Base-by-base conservation (phyloP, 2,113 vertebrate genomes). In the Lipotes vexillifer region DNA sequence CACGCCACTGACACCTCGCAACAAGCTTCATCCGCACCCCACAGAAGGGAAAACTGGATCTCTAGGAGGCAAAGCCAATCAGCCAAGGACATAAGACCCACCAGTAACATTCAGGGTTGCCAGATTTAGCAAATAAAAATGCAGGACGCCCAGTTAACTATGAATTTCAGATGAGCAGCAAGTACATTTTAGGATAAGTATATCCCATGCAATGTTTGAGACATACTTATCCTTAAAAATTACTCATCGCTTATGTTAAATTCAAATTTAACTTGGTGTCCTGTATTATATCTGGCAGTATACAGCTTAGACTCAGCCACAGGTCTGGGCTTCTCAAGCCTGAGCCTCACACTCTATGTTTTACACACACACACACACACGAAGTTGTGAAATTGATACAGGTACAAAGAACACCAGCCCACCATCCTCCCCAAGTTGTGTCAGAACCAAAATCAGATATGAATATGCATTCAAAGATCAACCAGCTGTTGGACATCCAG, bases 1-100 rank as follows among this genome's bases (percentile, higher is more conserved):
- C 0, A 2, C 1, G 5, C 3, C 12, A 57, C 1, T 5, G 31
- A 57, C 0, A 0, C 36, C 59, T 23, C 72, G 41, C 61, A 38
- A 18, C 20, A 13, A 12, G 33, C 3, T 36, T 65, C 33, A 2
- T 20, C 8, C 9, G 6, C 15, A 78, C 55, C 46, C 36, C 25
- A n/a, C 27, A 13, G 21, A 3, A 6, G 10, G 74, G 41, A 41
- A 83, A 52, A 7, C 25, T 4, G 29, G 21, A 23, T 33, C 65
- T 49, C 66, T 18, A 5, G n/a, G 6, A 15, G 21, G 38, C 38
- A 41, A 52, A 55, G 15, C 25, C 44, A 3, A 1, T 29, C 63
- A 9, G 69, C 2, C 59, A 31, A 29, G 29, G 27, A 46, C 72
- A 65, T 4, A 15, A 0, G 9, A 14, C 17, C 46, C 15, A 52